A percentile compares a stretch with the other conserved stretches of the same genome.
Conservation (phyloP, 1,140 invertebrate genomes). For the Pentalonia nigronervosa region DNA sequence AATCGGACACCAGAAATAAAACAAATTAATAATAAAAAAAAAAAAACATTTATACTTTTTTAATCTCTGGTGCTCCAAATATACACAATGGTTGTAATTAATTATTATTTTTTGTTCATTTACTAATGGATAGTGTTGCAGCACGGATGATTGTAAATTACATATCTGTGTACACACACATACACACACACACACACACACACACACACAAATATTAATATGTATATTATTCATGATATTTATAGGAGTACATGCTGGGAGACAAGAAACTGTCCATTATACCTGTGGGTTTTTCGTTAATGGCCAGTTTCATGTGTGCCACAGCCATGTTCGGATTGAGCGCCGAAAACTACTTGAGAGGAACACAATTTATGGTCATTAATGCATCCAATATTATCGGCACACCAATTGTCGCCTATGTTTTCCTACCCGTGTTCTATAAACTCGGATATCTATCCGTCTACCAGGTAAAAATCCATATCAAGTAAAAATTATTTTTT, state of each 20-base stretch:
- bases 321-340: slow-evolving; percentile 89
- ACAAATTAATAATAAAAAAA: neutral
- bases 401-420: slow-evolving; percentile 79
- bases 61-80: neutral
- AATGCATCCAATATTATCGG: slow-evolving; percentile 83
- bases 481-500: neutral
- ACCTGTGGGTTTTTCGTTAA: slow-evolving; percentile 86
- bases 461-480: slow-evolving; percentile 73
- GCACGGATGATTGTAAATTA: neutral
- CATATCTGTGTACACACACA: neutral
- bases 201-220: neutral
- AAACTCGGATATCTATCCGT: slow-evolving; percentile 79
- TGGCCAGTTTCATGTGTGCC: slow-evolving; percentile 95
- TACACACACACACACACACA: neutral
- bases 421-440: slow-evolving; percentile 90
- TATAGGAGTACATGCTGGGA: slow-evolving; percentile 82
- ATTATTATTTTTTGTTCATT: slow-evolving; percentile 6
- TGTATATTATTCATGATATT: slow-evolving; percentile 59
- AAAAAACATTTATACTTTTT: neutral
- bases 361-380: slow-evolving; percentile 84
- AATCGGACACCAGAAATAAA: neutral
- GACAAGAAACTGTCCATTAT: slow-evolving; percentile 78
- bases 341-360: slow-evolving; percentile 84
- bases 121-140: neutral
- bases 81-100: neutral